Conservation (phyloP, 2,113 vertebrate species). For the Alectura lathami region DNA sequence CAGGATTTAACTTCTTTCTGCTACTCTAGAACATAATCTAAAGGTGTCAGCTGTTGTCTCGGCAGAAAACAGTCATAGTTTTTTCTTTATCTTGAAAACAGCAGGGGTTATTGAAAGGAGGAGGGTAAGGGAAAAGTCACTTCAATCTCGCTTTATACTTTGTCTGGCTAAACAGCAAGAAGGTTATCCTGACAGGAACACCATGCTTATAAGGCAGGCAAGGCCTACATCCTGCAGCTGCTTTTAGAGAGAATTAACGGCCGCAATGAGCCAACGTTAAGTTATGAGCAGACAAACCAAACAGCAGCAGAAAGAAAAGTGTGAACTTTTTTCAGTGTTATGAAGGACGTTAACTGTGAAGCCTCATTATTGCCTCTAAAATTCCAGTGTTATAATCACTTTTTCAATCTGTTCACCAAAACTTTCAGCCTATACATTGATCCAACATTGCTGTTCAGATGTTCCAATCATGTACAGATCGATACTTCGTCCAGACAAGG, state of each 20-base stretch:
- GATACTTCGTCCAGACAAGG: neutral
- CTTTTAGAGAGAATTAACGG: neutral
- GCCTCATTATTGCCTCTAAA: neutral
- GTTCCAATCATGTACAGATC: neutral
- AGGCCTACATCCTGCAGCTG: neutral
- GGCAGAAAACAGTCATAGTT: neutral
- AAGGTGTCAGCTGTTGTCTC: neutral
- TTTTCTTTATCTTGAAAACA: neutral
- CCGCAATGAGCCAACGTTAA: neutral
- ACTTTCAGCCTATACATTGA: neutral
- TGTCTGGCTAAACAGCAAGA: neutral
- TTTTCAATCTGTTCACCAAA: neutral
- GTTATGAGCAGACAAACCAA: neutral
- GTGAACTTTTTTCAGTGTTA: neutral
- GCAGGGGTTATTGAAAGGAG: neutral
- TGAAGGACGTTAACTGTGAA: neutral
- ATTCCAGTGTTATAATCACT: neutral
- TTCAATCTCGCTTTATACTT: neutral
- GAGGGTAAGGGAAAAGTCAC: neutral
- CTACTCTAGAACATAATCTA: neutral
- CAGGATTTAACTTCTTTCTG: neutral
- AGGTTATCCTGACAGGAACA: neutral
- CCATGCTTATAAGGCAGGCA: neutral
- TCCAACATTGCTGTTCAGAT: neutral
- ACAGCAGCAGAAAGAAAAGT: neutral